These are phyloP conservation scores for Drosophila setosimentum DNA, from an alignment of 2,888 invertebrate genomes.

Conservation along the genomic window DNA sequence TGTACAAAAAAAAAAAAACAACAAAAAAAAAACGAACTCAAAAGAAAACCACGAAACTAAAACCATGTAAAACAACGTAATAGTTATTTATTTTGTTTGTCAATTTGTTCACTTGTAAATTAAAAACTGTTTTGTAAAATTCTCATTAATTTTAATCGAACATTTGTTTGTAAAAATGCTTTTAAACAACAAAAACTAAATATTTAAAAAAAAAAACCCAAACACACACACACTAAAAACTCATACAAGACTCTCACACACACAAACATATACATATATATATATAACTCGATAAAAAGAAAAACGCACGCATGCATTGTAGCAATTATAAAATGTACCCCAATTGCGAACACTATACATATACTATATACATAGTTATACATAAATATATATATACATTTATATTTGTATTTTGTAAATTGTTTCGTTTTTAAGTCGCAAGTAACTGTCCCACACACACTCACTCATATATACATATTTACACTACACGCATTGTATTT, in stretches of 20 bases:
- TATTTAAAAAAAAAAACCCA: slow-evolving; percentile 27
- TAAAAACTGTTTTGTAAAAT: slow-evolving; percentile 67
- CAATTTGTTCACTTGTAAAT: slow-evolving; percentile 70
- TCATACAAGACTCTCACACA: slow-evolving; percentile 35
- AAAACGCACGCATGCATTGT: slow-evolving; percentile 29
- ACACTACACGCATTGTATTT: slow-evolving; percentile 71
- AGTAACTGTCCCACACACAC: slow-evolving; percentile 33
- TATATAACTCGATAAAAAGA: slow-evolving; percentile 26
- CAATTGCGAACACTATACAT: slow-evolving; percentile 34
- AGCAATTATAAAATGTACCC: slow-evolving; percentile 19
- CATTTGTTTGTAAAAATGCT: slow-evolving; percentile 66
- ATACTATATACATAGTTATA: slow-evolving; percentile 25
- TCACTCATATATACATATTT: slow-evolving; percentile 30
- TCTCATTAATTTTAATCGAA: slow-evolving; percentile 70
- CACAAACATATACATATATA: slow-evolving; percentile 13
- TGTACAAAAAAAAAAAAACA: slow-evolving; percentile 65
- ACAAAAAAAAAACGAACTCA: slow-evolving; percentile 15
- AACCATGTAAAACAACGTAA: slow-evolving; percentile 60
- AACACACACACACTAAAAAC: slow-evolving; percentile 21
- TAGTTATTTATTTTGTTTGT: slow-evolving; percentile 53
- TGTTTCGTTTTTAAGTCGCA: slow-evolving; percentile 70
- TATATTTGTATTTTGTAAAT: slow-evolving; percentile 65
- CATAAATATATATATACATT: slow-evolving; percentile 40
- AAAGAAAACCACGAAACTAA: slow-evolving; percentile 36
- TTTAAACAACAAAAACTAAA: slow-evolving; percentile 37